Percentiles rank a stretch among this genome's conserved stretches.
phyloP scores from a whole-genome alignment of 2,797 vertebrate species.

The Bothrops alternatus region DNA sequence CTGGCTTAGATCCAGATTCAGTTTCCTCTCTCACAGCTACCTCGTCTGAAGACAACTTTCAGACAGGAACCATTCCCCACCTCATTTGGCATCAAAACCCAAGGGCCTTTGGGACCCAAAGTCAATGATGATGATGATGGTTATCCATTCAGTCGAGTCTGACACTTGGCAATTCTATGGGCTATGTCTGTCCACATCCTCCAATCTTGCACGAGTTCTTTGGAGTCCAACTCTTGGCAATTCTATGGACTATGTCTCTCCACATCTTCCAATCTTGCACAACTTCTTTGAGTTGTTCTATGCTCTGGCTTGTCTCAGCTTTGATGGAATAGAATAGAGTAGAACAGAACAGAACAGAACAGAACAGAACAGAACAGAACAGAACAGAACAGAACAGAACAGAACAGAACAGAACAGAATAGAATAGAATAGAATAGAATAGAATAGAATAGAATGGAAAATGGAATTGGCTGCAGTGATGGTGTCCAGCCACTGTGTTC shows the following conservation, averaged over 20 bases:
- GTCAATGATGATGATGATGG: too few relatives aligned
- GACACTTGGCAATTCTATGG: not conserved
- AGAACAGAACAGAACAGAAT: too few relatives aligned
- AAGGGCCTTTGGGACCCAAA: not conserved
- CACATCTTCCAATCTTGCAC: not conserved
- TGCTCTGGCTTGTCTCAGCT: too few relatives aligned
- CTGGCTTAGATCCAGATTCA: not conserved
- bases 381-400: too few relatives aligned
- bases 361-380: too few relatives aligned
- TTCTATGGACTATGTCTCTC: not conserved
- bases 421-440: too few relatives aligned
- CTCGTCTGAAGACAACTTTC: too few relatives aligned
- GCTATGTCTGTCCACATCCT: not conserved
- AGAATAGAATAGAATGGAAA: too few relatives aligned
- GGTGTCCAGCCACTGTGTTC: not conserved
- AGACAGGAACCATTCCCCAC: not conserved
- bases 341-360: too few relatives aligned
- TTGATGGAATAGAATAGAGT: too few relatives aligned
- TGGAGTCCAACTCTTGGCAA: not conserved
- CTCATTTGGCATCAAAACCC: not conserved
- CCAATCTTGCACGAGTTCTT: too few relatives aligned
- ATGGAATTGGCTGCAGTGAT: not conserved
- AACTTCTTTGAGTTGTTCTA: too few relatives aligned
- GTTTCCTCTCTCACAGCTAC: not conserved
- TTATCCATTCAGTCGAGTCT: not conserved